Percentiles rank a stretch among this genome's conserved stretches.
phyloP scores from a whole-genome alignment of 2,113 vertebrate species.

The Neotoma lepida region DNA sequence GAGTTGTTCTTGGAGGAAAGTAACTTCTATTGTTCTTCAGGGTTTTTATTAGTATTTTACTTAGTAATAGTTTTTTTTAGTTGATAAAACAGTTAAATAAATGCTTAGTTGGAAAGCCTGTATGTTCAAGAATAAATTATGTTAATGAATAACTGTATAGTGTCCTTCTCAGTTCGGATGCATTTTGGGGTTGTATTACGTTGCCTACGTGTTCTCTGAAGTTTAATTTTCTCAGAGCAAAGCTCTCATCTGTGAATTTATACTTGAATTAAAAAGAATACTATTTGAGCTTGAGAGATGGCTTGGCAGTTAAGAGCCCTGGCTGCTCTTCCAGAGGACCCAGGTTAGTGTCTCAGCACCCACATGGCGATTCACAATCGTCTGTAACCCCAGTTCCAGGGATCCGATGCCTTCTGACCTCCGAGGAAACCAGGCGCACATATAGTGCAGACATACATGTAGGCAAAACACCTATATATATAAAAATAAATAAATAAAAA shows the following conservation, averaged over 20 bases:
- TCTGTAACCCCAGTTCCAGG: background rate
- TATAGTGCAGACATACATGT: background rate
- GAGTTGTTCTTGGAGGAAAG: background rate
- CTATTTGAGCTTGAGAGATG: background rate
- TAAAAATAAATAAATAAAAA: background rate
- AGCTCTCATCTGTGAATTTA: slow-evolving; percentile 28
- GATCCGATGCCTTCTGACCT: background rate
- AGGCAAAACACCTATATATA: background rate
- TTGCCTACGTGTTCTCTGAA: slow-evolving; percentile 35
- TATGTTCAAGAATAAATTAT: slow-evolving; percentile 51
- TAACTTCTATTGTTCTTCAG: background rate
- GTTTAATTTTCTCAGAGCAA: slow-evolving; percentile 17
- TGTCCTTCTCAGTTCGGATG: slow-evolving; percentile 19
- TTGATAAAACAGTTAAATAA: slow-evolving; percentile 42
- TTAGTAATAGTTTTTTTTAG: slow-evolving; percentile 24
- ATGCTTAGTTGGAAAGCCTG: slow-evolving; percentile 62
- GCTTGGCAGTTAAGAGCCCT: background rate
- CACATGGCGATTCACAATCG: background rate
- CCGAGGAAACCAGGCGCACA: background rate
- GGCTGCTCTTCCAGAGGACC: background rate
- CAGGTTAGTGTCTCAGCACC: background rate
- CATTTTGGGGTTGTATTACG: slow-evolving; percentile 23
- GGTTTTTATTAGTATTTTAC: slow-evolving; percentile 13
- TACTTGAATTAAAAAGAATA: slow-evolving; percentile 29
- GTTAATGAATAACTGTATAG: slow-evolving; percentile 1